These are phyloP conservation scores for Eristalinus aeneus DNA, from an alignment of 2,888 invertebrate genomes.

Conservation along the genomic window DNA sequence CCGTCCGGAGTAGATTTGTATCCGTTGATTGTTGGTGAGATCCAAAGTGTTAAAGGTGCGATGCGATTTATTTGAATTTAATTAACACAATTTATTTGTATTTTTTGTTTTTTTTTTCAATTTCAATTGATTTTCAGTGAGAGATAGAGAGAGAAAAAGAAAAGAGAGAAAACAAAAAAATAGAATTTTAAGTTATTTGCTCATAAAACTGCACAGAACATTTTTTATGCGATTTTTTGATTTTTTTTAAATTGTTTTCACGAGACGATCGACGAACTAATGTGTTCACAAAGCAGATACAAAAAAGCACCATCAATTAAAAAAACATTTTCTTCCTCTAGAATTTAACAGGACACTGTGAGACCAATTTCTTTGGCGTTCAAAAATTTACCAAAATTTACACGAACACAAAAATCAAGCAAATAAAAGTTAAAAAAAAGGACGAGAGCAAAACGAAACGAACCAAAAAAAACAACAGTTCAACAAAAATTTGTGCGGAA, in stretches of 20 bases:
- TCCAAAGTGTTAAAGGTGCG: slow-evolving; percentile 21
- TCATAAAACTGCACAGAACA: slow-evolving; percentile 20
- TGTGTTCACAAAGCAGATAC: not conserved
- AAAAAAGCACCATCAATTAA: not conserved
- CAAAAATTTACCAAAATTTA: not conserved
- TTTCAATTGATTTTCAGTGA: not conserved
- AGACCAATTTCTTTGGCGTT: not conserved
- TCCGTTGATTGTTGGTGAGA: slow-evolving; percentile 50
- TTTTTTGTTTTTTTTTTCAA: slow-evolving; percentile 9
- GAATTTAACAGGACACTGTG: not conserved
- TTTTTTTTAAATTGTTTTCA: slow-evolving; percentile 4
- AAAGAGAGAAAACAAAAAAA: slow-evolving; percentile 18
- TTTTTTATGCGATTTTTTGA: slow-evolving; percentile 16
- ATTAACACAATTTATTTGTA: slow-evolving; percentile 37
- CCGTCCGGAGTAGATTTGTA: slow-evolving; percentile 27
- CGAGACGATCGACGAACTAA: not conserved
- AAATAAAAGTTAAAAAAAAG: not conserved
- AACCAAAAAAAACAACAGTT: not conserved
- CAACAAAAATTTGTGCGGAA: slow-evolving; percentile 19
- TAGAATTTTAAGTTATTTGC: slow-evolving; percentile 1
- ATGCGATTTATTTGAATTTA: not conserved
- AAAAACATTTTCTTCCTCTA: not conserved
- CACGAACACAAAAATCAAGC: not conserved
- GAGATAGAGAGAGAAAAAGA: slow-evolving; percentile 2
- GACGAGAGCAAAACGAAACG: not conserved